Evolutionary conservation across 2,797 vertebrate genomes (phyloP), one percentile per base, ranked within the genome.

Genomic region (Buphagus erythrorhynchus): DNA sequence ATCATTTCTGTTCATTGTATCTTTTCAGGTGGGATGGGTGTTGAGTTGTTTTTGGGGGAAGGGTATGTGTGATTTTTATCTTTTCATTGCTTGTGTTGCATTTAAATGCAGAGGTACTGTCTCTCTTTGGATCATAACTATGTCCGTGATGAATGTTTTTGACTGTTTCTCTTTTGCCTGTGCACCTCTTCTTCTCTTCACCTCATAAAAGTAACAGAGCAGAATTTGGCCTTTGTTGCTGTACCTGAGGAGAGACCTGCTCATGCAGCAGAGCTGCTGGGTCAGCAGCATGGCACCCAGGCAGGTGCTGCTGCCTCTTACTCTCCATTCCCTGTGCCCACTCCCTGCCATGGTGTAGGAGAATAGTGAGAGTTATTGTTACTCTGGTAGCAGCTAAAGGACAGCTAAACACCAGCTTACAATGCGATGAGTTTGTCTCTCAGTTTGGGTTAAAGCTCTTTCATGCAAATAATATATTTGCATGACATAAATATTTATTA

Each of bases 101-200:
- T 97, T 96, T 95, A 93, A 97, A 97, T 94, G 95, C 87, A 91
- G 96, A 97, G 96, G 95, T 98, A 96, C 96, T 97, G 94, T 93
- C 95, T 95, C 40, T 90, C 45, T 91, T 86, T 77, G 77, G 61
- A 40, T 83, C 66, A 13, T 54, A 38, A n/a, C 49, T 82, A 1
- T 86, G 68, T 83, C 62, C 0, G 0, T 43, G 75, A 63, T 65
- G 72, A 94, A 69, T 71, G 76, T 65, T 71, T 90, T 36, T 80
- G 43, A 58, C 35, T 65, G 55, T 75, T 93, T 76, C 46, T 83
- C 45, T 93, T 62, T 54, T 94, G 46, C 54, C 69, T 78, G 54
- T 68, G 58, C 33, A 51, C 31, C 36, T 66, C 57, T 29, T 91
- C 36, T 83, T 73, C 62, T 87, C 67, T 65, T 93, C 74, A 45